Evolutionary conservation across 2,113 vertebrate genomes (phyloP), one percentile per base, ranked within the genome.

Genomic region (Trematocara zebra): DNA sequence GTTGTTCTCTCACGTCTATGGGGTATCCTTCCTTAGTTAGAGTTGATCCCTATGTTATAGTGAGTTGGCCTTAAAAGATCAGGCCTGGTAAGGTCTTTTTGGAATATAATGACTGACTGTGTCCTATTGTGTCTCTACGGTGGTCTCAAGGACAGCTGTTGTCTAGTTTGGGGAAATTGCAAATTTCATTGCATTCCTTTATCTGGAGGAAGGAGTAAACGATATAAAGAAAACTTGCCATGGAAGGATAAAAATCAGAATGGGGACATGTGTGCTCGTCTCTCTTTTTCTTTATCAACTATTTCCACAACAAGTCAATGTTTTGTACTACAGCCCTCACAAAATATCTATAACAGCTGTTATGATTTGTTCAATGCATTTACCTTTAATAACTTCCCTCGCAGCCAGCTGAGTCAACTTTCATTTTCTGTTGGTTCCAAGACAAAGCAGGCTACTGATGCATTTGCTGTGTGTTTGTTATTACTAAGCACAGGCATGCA

Each of bases 171-270:
- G 14, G 40, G 2, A 74, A 44, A 76, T 49, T 31, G 23, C 23
- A 31, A 76, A 49, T 49, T 49, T 76, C 26, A 76, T 2, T 18
- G 15, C 0, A 4, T 49, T 49, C 42, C 23, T 28, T 72, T 76
- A 49, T 76, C 23, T 74, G 40, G 20, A 2, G 67, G 8, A 44
- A 72, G 14, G 23, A 74, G 69, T 49, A 49, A 74, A 74, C 31
- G 23, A 28, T 2, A 28, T 74, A 18, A 74, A 49, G 42, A 49
- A 74, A 49, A 49, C 42, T 5, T 0, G 0, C 67, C 1, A 7
- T 72, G 40, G 20, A 44, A 28, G 20, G 14, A 47, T 72, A 72
- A 72, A 44, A 44, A 72, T 74, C 42, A 49, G 42, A 74, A 74
- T 49, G 23, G 42, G 42, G 26, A 49, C 14, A 10, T 54, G 0